phyloP scores from a whole-genome alignment of 2,797 vertebrate species.

The Gorsachius magnificus region DNA sequence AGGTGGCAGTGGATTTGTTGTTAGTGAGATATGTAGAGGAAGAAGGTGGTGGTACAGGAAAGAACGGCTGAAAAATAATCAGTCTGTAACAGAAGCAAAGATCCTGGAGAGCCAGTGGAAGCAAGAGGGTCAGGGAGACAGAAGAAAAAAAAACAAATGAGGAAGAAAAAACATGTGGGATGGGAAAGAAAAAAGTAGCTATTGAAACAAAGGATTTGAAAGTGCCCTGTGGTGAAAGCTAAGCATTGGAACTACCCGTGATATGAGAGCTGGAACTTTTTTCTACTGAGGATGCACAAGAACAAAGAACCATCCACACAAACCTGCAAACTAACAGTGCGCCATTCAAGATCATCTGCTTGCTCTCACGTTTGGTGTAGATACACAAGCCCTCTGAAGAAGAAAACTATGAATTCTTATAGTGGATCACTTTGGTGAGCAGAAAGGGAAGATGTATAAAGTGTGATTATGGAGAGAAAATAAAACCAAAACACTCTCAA shows the following conservation, averaged over 20 bases:
- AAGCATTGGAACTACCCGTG: neutral
- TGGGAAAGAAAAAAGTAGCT: neutral
- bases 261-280: neutral
- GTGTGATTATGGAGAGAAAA: neutral
- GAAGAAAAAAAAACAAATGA: neutral
- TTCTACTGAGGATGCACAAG: neutral
- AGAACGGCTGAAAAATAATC: neutral
- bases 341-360: neutral
- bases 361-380: neutral
- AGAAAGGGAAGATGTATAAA: neutral
- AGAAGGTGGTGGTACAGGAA: neutral
- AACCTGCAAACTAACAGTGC: neutral
- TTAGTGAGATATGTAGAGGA: neutral
- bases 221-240: neutral
- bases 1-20: neutral
- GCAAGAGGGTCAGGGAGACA: fast-evolving
- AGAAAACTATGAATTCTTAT: neutral
- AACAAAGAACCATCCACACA: neutral
- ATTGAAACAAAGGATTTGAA: neutral
- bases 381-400: neutral
- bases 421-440: neutral
- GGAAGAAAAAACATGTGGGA: neutral
- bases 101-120: neutral
- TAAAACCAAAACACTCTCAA: neutral
- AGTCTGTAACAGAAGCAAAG: neutral